Evolutionary conservation across 2,113 vertebrate genomes (phyloP).

Genomic region (Lynx canadensis): DNA sequence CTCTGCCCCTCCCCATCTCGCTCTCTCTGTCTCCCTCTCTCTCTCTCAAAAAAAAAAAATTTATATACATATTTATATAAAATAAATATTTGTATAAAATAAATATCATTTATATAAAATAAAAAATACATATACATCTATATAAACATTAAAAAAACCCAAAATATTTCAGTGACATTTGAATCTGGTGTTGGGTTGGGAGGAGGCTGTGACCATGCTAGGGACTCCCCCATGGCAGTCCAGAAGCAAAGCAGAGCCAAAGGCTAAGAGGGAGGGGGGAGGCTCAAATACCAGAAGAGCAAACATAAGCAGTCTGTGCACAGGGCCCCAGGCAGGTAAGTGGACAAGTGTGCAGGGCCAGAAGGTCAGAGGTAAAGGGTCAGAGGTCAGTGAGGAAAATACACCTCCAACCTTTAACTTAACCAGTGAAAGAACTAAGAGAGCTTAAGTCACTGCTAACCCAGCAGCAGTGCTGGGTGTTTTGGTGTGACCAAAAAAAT

Average conservation of each 20-base stretch:
- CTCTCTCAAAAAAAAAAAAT: too few species aligned
- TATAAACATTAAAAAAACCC: neutral
- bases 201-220: neutral
- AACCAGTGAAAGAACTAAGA: neutral
- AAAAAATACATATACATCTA: too few species aligned
- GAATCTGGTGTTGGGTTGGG: neutral
- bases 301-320: neutral
- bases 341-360: neutral
- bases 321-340: neutral
- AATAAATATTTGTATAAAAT: too few species aligned
- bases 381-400: neutral
- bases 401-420: neutral
- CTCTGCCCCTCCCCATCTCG: too few species aligned
- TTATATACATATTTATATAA: too few species aligned
- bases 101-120: too few species aligned
- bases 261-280: neutral
- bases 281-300: neutral
- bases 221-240: neutral
- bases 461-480: neutral
- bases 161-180: neutral
- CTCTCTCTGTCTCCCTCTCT: too few species aligned
- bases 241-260: neutral
- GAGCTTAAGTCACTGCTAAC: neutral
- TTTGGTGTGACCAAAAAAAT: neutral
- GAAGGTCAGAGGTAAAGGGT: neutral